A percentile compares a stretch with the other conserved stretches of the same genome.
phyloP scores from a whole-genome alignment of 2,797 vertebrate species.

The Microctenopoma lineatum region DNA sequence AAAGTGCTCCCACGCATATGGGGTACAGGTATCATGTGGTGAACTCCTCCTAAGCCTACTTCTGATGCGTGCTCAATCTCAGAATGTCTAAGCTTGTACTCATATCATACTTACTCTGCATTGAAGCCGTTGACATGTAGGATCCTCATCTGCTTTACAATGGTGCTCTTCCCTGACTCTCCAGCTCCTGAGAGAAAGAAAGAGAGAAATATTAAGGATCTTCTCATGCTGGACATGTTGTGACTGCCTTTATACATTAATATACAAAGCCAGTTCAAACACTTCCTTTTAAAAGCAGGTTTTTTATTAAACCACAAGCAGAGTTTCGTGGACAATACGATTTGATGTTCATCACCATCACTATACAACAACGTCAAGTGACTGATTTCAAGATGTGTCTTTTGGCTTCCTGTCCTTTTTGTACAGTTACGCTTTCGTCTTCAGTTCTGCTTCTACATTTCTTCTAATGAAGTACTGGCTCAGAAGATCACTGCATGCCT shows the following conservation, averaged over 20 bases:
- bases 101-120: conserved; percentile 92
- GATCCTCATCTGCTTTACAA: conserved; percentile 99
- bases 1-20: too few species aligned
- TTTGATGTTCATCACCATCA: neutral
- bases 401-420: too few species aligned
- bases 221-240: conserved; percentile 4
- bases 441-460: too few species aligned
- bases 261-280: neutral
- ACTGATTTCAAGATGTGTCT: too few species aligned
- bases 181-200: conserved; percentile 89
- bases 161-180: conserved; percentile 99
- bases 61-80: neutral
- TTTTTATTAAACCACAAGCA: neutral
- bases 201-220: conserved; percentile 8
- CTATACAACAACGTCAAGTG: too few species aligned
- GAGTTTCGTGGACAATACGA: neutral
- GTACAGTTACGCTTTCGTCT: too few species aligned
- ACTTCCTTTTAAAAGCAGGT: neutral
- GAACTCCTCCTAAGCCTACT: neutral
- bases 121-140: conserved; percentile 99
- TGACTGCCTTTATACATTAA: too few species aligned
- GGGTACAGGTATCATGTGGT: neutral
- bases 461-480: neutral
- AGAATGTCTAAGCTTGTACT: neutral
- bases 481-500: neutral